Evolutionary conservation across 2,888 invertebrate species (phyloP), one percentile per base, ranked within the genome.

Genomic region (Candidula unifasciata): DNA sequence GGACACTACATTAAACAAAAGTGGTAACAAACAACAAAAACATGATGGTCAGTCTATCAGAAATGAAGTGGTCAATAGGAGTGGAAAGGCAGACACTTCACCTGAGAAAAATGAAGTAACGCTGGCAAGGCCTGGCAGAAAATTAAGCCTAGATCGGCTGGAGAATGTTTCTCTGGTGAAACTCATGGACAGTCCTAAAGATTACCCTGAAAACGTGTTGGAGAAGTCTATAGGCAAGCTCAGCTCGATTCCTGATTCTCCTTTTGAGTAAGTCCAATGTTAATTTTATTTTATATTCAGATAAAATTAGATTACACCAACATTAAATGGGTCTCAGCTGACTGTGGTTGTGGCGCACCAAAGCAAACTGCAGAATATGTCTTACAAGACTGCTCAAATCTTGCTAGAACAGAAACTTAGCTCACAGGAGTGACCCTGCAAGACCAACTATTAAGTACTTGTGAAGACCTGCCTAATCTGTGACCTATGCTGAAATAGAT

Each of bases 231-330:
- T 64, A 6, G 71, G 66, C 21, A 71, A 60, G n/a, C 44, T 84
- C 30, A 79, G 35, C 44, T 54, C 71, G 10, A 64, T 69, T 57
- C 24, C 71, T 30, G 84, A 84, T 74, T 35, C 69, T 30, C 80
- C 79, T 44, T 80, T 54, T 73, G 84, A 84, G 83, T 83, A 78
- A 69, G 83, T 83, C 16, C 18, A 64, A 33, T 71, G 16, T n/a
- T 73, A 13, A 16, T 13, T 44, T 44, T 44, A n/a, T n/a, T n/a
- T n/a, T n/a, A n/a, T n/a, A n/a, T n/a, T n/a, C n/a, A n/a, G n/a
- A n/a, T n/a, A n/a, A n/a, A n/a, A n/a, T n/a, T n/a, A n/a, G n/a
- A n/a, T n/a, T n/a, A n/a, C n/a, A n/a, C n/a, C n/a, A n/a, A n/a
- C n/a, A n/a, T n/a, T n/a, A n/a, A n/a, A n/a, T n/a, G n/a, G n/a